Percentiles rank a stretch among this genome's conserved stretches.
phyloP scores from a whole-genome alignment of 2,888 invertebrate species.

The Nomada ferruginata region DNA sequence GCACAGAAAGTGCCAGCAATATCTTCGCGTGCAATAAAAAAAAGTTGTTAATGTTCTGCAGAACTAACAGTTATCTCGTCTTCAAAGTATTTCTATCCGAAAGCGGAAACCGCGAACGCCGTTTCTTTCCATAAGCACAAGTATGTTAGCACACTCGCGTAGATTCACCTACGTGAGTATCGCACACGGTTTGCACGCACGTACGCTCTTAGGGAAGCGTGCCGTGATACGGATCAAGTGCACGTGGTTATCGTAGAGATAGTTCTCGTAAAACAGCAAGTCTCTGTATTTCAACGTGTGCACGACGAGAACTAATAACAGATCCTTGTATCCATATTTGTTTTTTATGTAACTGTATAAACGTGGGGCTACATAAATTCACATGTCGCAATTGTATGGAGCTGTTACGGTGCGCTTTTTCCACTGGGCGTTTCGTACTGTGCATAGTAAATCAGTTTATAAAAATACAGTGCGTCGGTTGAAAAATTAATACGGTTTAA shows the following conservation, averaged over 20 bases:
- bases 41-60: neutral
- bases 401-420: too few relatives aligned
- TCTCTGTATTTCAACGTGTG: slow-evolving; percentile 6
- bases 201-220: slow-evolving; percentile 35
- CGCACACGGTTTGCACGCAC: slow-evolving; percentile 36
- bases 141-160: slow-evolving; percentile 57
- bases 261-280: slow-evolving; percentile 24
- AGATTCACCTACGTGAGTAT: slow-evolving; percentile 57
- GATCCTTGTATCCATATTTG: too few relatives aligned
- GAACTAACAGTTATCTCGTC: neutral
- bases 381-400: too few relatives aligned
- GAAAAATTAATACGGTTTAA: too few relatives aligned
- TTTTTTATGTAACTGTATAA: too few relatives aligned
- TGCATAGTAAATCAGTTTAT: too few relatives aligned
- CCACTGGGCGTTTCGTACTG: too few relatives aligned
- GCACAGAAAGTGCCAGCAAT: neutral
- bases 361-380: too few relatives aligned
- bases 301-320: slow-evolving; percentile 40
- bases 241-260: slow-evolving; percentile 25
- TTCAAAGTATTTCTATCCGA: neutral
- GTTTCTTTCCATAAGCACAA: slow-evolving; percentile 23
- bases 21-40: neutral
- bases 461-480: too few relatives aligned
- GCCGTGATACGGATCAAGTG: slow-evolving; percentile 49
- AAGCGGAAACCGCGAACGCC: neutral